Conservation (phyloP, 2,113 vertebrate species). For the Passer domesticus region DNA sequence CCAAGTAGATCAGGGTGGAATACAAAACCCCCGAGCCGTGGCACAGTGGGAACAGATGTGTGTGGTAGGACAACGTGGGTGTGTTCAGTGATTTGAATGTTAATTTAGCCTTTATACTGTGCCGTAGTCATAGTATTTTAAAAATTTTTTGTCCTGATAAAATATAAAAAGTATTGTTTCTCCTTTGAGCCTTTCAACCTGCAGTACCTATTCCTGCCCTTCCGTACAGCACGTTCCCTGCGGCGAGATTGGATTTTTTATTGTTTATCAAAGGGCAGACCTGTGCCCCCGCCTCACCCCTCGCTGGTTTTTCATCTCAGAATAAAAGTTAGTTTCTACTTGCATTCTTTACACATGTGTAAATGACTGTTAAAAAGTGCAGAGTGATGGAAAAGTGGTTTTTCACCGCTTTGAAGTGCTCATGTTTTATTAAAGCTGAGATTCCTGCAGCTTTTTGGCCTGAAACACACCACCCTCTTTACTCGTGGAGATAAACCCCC, state of each 20-base stretch:
- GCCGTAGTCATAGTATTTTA: not conserved
- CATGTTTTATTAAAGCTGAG: slow-evolving; percentile 29
- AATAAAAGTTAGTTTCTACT: slow-evolving; percentile 6
- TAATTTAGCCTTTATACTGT: slow-evolving; percentile 1
- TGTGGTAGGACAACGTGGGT: not conserved
- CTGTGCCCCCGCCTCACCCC: not conserved
- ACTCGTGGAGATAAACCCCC: not conserved
- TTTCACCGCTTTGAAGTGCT: not conserved
- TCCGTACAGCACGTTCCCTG: not conserved
- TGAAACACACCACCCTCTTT: not conserved
- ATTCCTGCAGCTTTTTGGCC: not conserved
- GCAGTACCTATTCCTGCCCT: not conserved
- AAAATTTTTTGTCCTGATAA: not conserved
- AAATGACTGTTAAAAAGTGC: slow-evolving; percentile 28
- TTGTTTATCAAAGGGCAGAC: slow-evolving; percentile 3
- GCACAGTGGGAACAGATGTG: not conserved
- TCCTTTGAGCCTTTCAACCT: not conserved
- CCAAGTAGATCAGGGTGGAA: not conserved
- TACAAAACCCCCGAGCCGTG: accelerated
- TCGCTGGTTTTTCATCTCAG: not conserved
- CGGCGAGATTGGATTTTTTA: not conserved
- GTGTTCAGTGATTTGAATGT: not conserved
- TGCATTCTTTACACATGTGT: not conserved
- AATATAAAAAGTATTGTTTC: not conserved
- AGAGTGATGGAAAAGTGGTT: not conserved